Evolutionary conservation across 2,888 invertebrate genomes (phyloP).

Genomic region (Cacoxenus indagator): DNA sequence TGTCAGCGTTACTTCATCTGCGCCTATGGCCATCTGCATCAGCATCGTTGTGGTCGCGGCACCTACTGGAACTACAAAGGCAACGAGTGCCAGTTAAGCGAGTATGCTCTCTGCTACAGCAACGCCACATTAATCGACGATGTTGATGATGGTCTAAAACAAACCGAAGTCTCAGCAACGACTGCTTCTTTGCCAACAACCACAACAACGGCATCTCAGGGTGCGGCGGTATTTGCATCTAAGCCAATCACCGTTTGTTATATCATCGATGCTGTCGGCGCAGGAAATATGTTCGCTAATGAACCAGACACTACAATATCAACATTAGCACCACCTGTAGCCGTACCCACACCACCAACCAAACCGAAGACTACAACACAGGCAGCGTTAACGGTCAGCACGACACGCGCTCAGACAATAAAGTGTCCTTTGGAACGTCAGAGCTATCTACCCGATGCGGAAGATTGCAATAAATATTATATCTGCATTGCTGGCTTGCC

Average conservation of each 20-base stretch:
- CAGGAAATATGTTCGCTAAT: neutral
- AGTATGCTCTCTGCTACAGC: slow-evolving; percentile 49
- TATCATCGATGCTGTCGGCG: slow-evolving; percentile 34
- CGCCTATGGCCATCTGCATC: slow-evolving; percentile 63
- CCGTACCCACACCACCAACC: slow-evolving; percentile 14
- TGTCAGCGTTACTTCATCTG: slow-evolving; percentile 65
- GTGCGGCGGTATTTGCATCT: too few relatives aligned
- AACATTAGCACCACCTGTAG: slow-evolving; percentile 13
- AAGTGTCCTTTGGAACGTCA: slow-evolving; percentile 53
- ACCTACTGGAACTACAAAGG: slow-evolving; percentile 60
- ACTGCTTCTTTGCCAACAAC: neutral
- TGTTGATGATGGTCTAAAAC: neutral
- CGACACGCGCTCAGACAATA: slow-evolving; percentile 39
- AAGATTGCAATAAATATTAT: slow-evolving; percentile 65
- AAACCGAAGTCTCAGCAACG: neutral
- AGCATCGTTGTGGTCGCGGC: slow-evolving; percentile 61
- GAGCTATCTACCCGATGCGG: slow-evolving; percentile 59
- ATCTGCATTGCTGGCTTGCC: slow-evolving; percentile 66
- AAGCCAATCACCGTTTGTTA: slow-evolving; percentile 44
- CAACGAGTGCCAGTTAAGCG: slow-evolving; percentile 55
- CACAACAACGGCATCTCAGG: neutral
- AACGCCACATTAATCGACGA: neutral
- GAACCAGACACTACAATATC: neutral
- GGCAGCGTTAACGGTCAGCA: neutral
- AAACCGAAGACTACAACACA: neutral